Base-by-base conservation (phyloP, 2,888 invertebrate species). In the Biston betularia region DNA sequence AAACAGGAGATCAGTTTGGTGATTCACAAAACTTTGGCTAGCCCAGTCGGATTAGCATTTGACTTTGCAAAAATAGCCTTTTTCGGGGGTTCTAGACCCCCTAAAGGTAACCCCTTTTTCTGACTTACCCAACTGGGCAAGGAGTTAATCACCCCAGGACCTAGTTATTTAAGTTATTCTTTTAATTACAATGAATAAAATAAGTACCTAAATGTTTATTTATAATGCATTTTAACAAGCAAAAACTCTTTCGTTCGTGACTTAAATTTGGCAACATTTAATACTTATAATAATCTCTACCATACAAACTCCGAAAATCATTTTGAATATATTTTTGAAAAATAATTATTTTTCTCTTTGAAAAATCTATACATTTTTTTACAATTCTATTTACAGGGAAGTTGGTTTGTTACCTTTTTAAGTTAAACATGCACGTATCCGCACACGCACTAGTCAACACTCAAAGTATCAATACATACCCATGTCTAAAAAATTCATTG, bases 201-300 rank as follows among this genome's bases (percentile, higher is more conserved):
- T n/a, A n/a, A n/a, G n/a, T n/a, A n/a, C n/a, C n/a, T n/a, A n/a
- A n/a, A n/a, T n/a, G n/a, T n/a, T n/a, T n/a, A n/a, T n/a, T n/a
- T n/a, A 38, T 38, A 38, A 38, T 38, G 38, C 6, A 38, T 8
- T 9, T 0, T 8, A 38, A 24, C 9, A 33, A 49, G 33, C 49
- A 34, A 33, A 33, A 33, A 14, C 69, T 72, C 73, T 50, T 70
- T 76, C 62, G 67, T 61, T 24, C 76, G 73, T 60, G 69, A 79
- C 64, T 42, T 71, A 76, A n/a, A 79, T 85, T 87, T 88, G 85
- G 86, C 86, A 85, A 84, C 82, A 78, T 77, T 76, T 76, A 75
- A 78, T 76, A 76, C 72, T 79, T 76, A 75, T 75, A 45, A 73
- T 65, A 82, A 70, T 70, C 73, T 79, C 65, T 59, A 75, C 70